A percentile compares a stretch with the other conserved stretches of the same genome.
Conservation (phyloP, 92 coral and sea anemone species). For the Diadumene lineata region DNA sequence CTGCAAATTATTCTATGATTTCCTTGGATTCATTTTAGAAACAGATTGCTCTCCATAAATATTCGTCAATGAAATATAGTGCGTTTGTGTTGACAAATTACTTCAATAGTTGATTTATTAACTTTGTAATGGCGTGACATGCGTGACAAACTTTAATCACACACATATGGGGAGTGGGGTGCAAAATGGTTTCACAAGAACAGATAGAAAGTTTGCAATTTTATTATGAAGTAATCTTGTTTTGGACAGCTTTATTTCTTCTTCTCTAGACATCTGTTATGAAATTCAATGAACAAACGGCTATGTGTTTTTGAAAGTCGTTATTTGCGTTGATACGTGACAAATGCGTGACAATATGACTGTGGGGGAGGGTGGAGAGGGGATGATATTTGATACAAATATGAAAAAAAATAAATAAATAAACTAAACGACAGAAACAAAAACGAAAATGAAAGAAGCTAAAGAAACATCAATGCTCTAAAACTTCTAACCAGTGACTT, state of each 20-base stretch:
- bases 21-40: neutral
- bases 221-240: neutral
- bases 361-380: too few species aligned
- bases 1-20: neutral
- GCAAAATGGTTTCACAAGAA: neutral
- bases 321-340: too few species aligned
- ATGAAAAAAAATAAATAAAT: too few species aligned
- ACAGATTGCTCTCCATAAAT: neutral
- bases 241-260: neutral
- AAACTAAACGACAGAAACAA: too few species aligned
- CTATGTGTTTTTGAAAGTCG: too few species aligned
- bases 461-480: too few species aligned
- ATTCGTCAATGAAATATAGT: neutral
- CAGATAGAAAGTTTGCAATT: neutral
- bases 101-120: conserved; percentile 1
- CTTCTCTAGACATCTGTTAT: neutral
- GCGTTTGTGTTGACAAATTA: neutral
- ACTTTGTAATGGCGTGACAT: neutral
- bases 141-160: neutral
- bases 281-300: too few species aligned
- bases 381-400: too few species aligned
- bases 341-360: neutral
- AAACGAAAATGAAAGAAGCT: too few species aligned
- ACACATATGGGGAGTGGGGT: neutral
- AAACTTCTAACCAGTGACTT: too few species aligned